These are phyloP conservation scores for Coleophora flavipennella DNA, from an alignment of 2,888 invertebrate species.

Conservation along the genomic window DNA sequence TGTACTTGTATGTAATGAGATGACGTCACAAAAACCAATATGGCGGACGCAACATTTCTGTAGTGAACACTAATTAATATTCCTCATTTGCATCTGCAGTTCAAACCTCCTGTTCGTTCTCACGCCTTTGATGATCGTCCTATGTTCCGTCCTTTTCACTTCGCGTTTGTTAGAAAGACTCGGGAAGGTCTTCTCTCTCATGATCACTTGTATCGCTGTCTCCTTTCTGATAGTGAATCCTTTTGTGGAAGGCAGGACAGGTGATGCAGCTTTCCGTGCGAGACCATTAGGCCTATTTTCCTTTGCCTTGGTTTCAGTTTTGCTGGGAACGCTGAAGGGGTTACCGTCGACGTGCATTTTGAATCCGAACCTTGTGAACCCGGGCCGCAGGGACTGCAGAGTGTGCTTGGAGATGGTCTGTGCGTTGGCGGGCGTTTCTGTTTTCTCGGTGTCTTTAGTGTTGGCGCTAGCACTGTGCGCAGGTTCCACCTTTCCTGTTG, in stretches of 20 bases:
- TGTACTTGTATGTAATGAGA: background rate
- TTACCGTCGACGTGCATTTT: conserved; percentile 54
- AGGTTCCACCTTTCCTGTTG: no score
- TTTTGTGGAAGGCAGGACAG: conserved; percentile 35
- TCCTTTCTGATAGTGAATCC: conserved; percentile 31
- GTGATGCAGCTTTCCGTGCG: background rate
- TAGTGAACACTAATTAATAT: conserved; percentile 32
- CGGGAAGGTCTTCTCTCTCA: conserved; percentile 48
- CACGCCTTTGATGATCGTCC: conserved; percentile 75
- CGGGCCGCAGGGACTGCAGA: conserved; percentile 31
- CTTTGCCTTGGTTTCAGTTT: conserved; percentile 16
- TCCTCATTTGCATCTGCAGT: conserved; percentile 78
- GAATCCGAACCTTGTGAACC: conserved; percentile 64
- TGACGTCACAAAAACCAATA: background rate
- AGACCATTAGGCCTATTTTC: conserved; percentile 23
- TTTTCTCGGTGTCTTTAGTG: conserved; percentile 9
- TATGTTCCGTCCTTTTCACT: conserved; percentile 43
- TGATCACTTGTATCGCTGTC: conserved; percentile 39
- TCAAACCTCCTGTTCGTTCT: conserved; percentile 81
- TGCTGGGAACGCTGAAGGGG: conserved; percentile 44
- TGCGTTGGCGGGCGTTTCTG: conserved; percentile 24
- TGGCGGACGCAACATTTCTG: no score
- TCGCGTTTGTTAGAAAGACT: conserved; percentile 33
- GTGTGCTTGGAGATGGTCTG: conserved; percentile 23
- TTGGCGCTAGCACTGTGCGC: conserved; percentile 1